Percentiles rank a stretch among this genome's conserved stretches.
Evolutionary conservation across 2,113 vertebrate genomes (phyloP).

Genomic region (Psilopsiagon aymara): DNA sequence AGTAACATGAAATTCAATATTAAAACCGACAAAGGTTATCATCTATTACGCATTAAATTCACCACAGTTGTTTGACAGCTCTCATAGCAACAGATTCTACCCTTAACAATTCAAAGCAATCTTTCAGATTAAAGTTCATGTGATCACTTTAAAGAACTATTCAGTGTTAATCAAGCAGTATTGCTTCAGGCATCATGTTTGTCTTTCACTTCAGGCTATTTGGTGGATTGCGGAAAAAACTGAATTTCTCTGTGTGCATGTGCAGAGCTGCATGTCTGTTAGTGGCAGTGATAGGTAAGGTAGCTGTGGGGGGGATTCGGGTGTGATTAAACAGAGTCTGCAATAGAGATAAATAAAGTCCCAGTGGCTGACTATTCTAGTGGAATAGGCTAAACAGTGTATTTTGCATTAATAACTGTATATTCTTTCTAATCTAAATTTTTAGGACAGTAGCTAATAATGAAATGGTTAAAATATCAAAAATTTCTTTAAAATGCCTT

Average conservation of each 20-base stretch:
- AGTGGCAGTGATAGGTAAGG: constrained; percentile 30
- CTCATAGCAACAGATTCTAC: constrained; percentile 74
- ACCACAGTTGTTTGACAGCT: constrained; percentile 79
- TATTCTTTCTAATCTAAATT: neutral
- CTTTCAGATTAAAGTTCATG: constrained; percentile 73
- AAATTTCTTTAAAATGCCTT: neutral
- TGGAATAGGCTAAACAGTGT: neutral
- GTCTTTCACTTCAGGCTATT: constrained; percentile 71
- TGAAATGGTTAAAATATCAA: neutral
- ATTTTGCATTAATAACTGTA: neutral
- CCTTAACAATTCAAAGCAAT: constrained; percentile 74
- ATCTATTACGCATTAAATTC: constrained; percentile 86
- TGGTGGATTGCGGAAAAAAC: constrained; percentile 35
- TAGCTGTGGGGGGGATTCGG: neutral
- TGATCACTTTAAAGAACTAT: constrained; percentile 70
- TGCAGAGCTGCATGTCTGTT: neutral
- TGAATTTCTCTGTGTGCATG: neutral
- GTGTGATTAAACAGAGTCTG: neutral
- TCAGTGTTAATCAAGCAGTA: constrained; percentile 72
- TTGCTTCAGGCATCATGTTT: constrained; percentile 72
- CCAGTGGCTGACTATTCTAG: neutral
- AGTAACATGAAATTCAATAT: constrained; percentile 85
- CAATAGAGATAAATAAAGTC: neutral
- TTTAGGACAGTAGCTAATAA: neutral
- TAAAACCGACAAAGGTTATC: constrained; percentile 86